Evolutionary conservation across 2,888 invertebrate genomes (phyloP), one percentile per base, ranked within the genome.

Genomic region (Amaurobius ferox): DNA sequence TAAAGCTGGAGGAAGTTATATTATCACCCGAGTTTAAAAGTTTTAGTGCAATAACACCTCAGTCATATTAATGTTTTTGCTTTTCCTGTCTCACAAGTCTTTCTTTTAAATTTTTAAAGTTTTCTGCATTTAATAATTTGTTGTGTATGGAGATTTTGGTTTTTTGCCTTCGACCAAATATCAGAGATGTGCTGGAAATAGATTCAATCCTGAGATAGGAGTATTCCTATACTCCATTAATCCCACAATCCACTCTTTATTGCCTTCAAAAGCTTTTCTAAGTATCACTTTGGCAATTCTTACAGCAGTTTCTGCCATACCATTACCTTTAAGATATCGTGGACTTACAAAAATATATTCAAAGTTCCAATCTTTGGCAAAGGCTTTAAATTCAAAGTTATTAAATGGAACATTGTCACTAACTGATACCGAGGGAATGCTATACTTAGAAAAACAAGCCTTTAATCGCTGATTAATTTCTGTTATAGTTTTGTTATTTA

Each of bases 401-500:
- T 66, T 66, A 70, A 73, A 80, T 16, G 80, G 66, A 30, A 32
- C 16, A 40, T 80, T 72, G 30, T 72, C 72, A 3, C 35, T 40
- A n/a, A 79, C 55, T 1, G 64, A 6, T 13, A 13, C 29, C 11
- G 9, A 13, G 7, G 67, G 61, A 61, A 61, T 61, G 1, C n/a
- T n/a, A n/a, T n/a, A n/a, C n/a, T n/a, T n/a, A n/a, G n/a, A n/a
- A n/a, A n/a, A n/a, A n/a, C n/a, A n/a, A n/a, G n/a, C n/a, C n/a
- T n/a, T n/a, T n/a, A n/a, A n/a, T n/a, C n/a, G n/a, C n/a, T n/a
- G n/a, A n/a, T n/a, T n/a, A n/a, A n/a, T n/a, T n/a, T n/a, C n/a
- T n/a, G n/a, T n/a, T n/a, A n/a, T n/a, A n/a, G 70, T 26, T 23
- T 61, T 61, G 1, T 3, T 61, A 6, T 1, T 30, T 40, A 77